These are phyloP conservation scores for Hymenochirus boettgeri DNA, from an alignment of 2,113 vertebrate species.

Conservation along the genomic window DNA sequence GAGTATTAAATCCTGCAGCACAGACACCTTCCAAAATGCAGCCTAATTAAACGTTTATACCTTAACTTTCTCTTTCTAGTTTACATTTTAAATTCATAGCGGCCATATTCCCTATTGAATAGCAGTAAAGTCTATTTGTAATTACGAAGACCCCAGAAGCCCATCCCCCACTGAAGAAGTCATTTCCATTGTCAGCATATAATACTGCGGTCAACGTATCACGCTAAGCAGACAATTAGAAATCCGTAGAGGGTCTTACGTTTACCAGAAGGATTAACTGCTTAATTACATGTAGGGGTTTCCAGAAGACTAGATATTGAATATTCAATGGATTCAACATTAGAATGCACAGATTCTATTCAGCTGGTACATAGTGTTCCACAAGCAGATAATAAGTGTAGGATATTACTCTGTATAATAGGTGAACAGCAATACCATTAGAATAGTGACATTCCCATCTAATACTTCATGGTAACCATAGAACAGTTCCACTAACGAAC, in stretches of 20 bases:
- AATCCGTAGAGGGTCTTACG: slow-evolving; percentile 40
- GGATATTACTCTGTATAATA: slow-evolving; percentile 47
- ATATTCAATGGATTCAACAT: slow-evolving; percentile 33
- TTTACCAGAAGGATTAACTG: slow-evolving; percentile 57
- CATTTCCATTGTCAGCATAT: too few species aligned
- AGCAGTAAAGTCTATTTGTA: too few species aligned
- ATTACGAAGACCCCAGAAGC: too few species aligned
- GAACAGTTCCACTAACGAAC: not conserved
- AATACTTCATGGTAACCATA: slow-evolving; percentile 10
- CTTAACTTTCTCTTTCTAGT: too few species aligned
- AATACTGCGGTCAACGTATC: too few species aligned
- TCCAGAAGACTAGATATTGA: slow-evolving; percentile 37
- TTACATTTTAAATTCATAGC: too few species aligned
- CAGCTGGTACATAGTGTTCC: slow-evolving; percentile 45
- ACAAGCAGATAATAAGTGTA: slow-evolving; percentile 38
- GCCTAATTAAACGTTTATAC: too few species aligned
- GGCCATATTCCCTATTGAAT: too few species aligned
- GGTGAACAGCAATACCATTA: slow-evolving; percentile 9
- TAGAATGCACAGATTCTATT: slow-evolving; percentile 47
- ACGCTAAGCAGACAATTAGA: too few species aligned
- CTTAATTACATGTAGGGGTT: slow-evolving; percentile 43
- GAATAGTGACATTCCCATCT: slow-evolving; percentile 50
- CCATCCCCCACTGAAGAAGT: too few species aligned
- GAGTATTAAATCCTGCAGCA: too few species aligned
- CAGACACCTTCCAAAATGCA: too few species aligned